Conservation (phyloP, 2,797 vertebrate species). For the Nannoperca obscura region DNA sequence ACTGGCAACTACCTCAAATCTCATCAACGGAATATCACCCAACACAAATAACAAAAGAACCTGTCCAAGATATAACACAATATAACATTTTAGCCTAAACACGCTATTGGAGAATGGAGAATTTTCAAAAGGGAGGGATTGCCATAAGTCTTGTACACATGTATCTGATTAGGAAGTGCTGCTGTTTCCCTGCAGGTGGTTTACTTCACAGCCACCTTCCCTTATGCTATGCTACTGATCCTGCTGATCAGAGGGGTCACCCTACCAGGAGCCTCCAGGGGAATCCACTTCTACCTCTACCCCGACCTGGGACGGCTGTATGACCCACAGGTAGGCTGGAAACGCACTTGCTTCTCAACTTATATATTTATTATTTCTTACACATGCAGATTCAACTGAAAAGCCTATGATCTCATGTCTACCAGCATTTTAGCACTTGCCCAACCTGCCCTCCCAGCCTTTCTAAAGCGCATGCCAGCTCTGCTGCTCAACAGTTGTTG, state of each 20-base stretch:
- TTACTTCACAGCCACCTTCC: constrained; percentile 97
- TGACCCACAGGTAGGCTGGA: constrained; percentile 91
- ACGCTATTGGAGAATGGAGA: not conserved
- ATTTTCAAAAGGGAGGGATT: not conserved
- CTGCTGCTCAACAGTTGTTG: not conserved
- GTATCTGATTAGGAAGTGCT: constrained; percentile 3
- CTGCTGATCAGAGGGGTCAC: constrained; percentile 95
- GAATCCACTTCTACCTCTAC: constrained; percentile 96
- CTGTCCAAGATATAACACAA: not conserved
- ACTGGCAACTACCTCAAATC: not conserved
- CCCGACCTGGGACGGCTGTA: constrained; percentile 92
- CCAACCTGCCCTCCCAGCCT: not conserved
- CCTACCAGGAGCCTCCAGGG: constrained; percentile 91
- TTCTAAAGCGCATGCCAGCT: not conserved
- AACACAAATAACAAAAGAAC: not conserved
- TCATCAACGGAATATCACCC: not conserved
- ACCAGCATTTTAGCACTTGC: not conserved
- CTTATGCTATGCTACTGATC: constrained; percentile 94
- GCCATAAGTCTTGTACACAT: not conserved
- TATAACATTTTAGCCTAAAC: not conserved
- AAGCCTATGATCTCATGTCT: not conserved
- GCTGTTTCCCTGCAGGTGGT: constrained; percentile 88
- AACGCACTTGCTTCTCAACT: not conserved
- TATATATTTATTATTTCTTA: not conserved
- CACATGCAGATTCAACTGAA: not conserved